Conservation (phyloP, 2,113 vertebrate genomes). For the Ceratotherium simum region DNA sequence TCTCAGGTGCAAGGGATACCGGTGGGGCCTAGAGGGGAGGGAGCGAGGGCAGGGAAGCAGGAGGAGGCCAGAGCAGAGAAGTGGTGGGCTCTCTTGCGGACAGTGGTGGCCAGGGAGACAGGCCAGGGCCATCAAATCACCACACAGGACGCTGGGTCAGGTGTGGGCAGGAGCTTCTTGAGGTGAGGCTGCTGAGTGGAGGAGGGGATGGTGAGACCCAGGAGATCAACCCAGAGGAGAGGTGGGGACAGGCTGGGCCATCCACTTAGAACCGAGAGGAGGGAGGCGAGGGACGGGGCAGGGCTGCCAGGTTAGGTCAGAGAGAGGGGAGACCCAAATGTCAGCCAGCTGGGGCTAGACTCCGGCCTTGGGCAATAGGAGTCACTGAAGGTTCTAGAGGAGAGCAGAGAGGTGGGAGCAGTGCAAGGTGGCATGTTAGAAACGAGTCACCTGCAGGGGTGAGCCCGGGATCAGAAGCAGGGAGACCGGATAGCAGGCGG, state of each 20-base stretch:
- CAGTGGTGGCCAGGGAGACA: too few relatives aligned
- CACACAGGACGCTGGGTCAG: fast-evolving
- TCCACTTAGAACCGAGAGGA: neutral
- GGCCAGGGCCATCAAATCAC: neutral
- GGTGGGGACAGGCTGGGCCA: neutral
- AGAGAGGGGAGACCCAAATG: too few relatives aligned
- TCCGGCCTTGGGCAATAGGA: neutral
- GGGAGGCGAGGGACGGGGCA: neutral
- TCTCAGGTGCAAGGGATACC: fast-evolving
- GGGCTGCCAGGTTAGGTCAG: neutral
- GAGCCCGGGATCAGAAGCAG: neutral
- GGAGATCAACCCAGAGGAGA: fast-evolving
- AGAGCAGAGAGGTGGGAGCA: neutral
- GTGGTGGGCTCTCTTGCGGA: neutral
- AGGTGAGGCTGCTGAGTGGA: fast-evolving
- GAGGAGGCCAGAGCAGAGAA: neutral
- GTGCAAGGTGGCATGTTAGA: too few relatives aligned
- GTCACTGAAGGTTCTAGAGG: neutral
- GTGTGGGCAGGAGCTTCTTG: fast-evolving
- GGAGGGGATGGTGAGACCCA: neutral
- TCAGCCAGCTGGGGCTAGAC: neutral
- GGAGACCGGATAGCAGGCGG: fast-evolving
- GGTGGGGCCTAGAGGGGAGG: neutral
- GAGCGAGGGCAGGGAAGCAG: neutral
- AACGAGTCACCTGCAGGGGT: too few relatives aligned